Percentiles rank a stretch among this genome's conserved stretches.
Evolutionary conservation across 2,113 vertebrate species (phyloP).

Genomic region (Chroicocephalus ridibundus): DNA sequence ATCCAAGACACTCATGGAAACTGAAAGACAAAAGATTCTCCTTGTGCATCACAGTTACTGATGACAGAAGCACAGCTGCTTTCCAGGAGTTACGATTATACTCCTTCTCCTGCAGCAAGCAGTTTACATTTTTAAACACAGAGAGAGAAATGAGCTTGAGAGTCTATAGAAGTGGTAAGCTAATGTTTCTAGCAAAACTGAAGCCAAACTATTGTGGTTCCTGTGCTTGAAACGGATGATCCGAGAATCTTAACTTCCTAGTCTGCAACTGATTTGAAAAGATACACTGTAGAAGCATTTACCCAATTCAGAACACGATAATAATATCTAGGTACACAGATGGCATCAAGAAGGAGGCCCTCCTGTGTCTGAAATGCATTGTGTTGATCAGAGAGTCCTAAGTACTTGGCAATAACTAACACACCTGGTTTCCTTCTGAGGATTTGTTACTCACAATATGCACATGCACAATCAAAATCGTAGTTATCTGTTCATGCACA

Average conservation of each 20-base stretch:
- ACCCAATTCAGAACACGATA: background rate
- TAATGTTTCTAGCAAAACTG: background rate
- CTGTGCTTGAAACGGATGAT: background rate
- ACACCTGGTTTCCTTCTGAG: background rate
- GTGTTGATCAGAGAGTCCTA: background rate
- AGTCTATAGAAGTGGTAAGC: background rate
- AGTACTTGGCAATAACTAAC: background rate
- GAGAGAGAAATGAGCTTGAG: background rate
- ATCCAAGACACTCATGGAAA: conserved; percentile 16
- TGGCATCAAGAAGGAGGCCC: background rate
- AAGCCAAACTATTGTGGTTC: background rate
- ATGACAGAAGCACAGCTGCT: background rate
- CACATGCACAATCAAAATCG: background rate
- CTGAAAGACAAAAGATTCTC: background rate
- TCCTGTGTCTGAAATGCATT: background rate
- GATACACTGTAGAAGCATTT: background rate
- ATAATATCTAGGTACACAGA: background rate
- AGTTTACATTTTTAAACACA: background rate
- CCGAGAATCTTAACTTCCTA: background rate
- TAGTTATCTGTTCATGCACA: background rate
- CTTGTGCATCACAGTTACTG: background rate
- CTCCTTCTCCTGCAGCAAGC: background rate
- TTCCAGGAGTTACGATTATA: background rate
- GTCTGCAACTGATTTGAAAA: background rate
- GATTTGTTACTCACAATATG: background rate